phyloP scores from a whole-genome alignment of 2,888 invertebrate species.

The Stomorhina lunata region DNA sequence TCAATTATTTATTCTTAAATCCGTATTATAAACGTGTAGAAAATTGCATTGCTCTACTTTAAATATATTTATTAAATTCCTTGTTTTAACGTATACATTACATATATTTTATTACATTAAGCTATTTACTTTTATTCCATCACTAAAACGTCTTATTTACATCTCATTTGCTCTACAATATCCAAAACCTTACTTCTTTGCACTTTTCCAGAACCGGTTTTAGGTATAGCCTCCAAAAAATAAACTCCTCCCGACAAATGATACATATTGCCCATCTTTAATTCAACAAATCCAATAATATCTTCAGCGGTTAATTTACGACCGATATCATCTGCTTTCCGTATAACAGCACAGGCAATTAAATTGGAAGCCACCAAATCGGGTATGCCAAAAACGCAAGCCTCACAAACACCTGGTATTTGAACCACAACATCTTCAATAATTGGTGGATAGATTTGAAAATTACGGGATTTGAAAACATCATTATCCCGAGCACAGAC shows the following conservation, averaged over 20 bases:
- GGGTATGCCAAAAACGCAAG: constrained; percentile 74
- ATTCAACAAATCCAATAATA: constrained; percentile 67
- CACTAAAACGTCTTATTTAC: too few species aligned
- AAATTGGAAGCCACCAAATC: constrained; percentile 71
- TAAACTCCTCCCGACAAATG: constrained; percentile 74
- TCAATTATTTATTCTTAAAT: too few species aligned
- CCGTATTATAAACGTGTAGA: too few species aligned
- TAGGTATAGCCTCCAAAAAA: constrained; percentile 73
- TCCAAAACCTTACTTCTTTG: constrained; percentile 61
- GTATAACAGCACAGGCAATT: constrained; percentile 73
- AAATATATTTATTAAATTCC: too few species aligned
- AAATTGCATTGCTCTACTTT: too few species aligned
- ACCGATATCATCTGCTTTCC: constrained; percentile 64
- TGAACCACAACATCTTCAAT: constrained; percentile 73
- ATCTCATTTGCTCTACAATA: too few species aligned
- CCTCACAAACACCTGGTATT: constrained; percentile 72
- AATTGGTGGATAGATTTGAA: constrained; percentile 74
- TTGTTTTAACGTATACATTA: too few species aligned
- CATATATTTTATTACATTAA: too few species aligned
- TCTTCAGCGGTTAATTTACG: constrained; percentile 65
- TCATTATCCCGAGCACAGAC: constrained; percentile 74
- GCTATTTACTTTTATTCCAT: too few species aligned
- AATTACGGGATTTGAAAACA: constrained; percentile 73
- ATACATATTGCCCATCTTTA: constrained; percentile 69
- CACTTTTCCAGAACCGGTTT: constrained; percentile 75